A percentile compares a stretch with the other conserved stretches of the same genome.
phyloP scores from a whole-genome alignment of 2,888 invertebrate genomes.

The Sylvicola cinctus region DNA sequence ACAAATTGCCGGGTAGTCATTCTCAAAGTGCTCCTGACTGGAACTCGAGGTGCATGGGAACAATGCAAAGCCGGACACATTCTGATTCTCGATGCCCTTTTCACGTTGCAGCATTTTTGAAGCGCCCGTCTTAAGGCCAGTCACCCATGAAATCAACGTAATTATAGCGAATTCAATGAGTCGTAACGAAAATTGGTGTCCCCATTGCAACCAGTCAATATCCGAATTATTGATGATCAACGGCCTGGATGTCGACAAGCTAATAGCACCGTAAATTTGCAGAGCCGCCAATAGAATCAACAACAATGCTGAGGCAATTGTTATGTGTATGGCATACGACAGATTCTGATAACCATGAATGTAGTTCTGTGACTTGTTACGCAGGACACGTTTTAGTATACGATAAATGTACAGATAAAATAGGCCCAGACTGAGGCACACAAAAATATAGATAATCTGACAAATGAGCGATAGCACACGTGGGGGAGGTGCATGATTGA shows the following conservation, averaged over 20 bases:
- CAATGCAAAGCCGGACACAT: slow-evolving; percentile 54
- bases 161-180: slow-evolving; percentile 76
- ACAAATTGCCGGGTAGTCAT: slow-evolving; percentile 68
- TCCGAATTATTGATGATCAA: slow-evolving; percentile 34
- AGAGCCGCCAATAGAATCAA: slow-evolving; percentile 66
- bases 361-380: slow-evolving; percentile 58
- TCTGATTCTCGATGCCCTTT: slow-evolving; percentile 37
- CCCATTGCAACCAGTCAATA: slow-evolving; percentile 80
- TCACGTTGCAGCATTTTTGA: slow-evolving; percentile 43
- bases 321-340: slow-evolving; percentile 74
- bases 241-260: slow-evolving; percentile 28
- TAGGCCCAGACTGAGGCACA: slow-evolving; percentile 63
- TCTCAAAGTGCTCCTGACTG: slow-evolving; percentile 67
- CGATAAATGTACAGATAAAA: slow-evolving; percentile 71
- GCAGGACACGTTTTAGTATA: slow-evolving; percentile 49
- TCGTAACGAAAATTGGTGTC: slow-evolving; percentile 69
- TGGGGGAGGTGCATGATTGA: slow-evolving; percentile 17
- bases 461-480: slow-evolving; percentile 52
- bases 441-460: slow-evolving; percentile 68
- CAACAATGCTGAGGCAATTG: slow-evolving; percentile 66
- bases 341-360: slow-evolving; percentile 62
- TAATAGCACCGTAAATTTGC: slow-evolving; percentile 63
- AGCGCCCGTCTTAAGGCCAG: slow-evolving; percentile 40
- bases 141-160: slow-evolving; percentile 68
- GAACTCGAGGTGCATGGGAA: slow-evolving; percentile 67